Evolutionary conservation across 1,140 invertebrate genomes (phyloP).

Genomic region (Riptortus pedestris): DNA sequence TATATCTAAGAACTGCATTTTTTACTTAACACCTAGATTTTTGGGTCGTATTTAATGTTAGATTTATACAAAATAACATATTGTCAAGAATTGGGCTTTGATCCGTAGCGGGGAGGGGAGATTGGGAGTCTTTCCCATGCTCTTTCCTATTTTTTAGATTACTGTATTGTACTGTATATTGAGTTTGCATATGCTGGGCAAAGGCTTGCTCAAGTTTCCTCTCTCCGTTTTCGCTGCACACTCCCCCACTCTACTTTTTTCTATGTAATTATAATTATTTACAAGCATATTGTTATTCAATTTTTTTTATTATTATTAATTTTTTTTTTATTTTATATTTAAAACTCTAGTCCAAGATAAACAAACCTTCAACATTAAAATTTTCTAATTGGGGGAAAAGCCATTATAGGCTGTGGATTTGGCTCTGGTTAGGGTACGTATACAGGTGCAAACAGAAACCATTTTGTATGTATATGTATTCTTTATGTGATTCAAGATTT

Average conservation of each 20-base stretch:
- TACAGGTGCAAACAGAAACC: conserved; percentile 22
- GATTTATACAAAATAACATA: conserved; percentile 17
- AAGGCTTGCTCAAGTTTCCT: background rate
- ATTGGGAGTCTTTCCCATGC: background rate
- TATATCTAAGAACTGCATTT: conserved; percentile 26
- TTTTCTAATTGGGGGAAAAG: conserved; percentile 19
- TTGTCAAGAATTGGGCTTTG: conserved; percentile 14
- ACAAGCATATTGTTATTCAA: conserved; percentile 6
- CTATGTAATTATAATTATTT: background rate
- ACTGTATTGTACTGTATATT: background rate
- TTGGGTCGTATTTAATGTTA: conserved; percentile 18
- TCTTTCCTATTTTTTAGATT: background rate
- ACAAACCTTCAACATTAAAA: conserved; percentile 20
- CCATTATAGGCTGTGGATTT: conserved; percentile 27
- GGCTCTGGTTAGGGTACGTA: conserved; percentile 26
- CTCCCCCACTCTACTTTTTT: conserved; percentile 7
- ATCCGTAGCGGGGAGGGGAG: background rate
- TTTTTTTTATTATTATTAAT: conserved; percentile 2
- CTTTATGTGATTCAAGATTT: conserved; percentile 28
- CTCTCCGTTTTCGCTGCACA: conserved; percentile 3
- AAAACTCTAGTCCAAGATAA: conserved; percentile 25
- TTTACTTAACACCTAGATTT: conserved; percentile 17
- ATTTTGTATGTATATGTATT: conserved; percentile 25
- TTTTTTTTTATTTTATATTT: background rate
- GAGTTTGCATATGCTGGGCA: background rate